phyloP scores from a whole-genome alignment of 1,140 invertebrate species.

The Ruditapes philippinarum region DNA sequence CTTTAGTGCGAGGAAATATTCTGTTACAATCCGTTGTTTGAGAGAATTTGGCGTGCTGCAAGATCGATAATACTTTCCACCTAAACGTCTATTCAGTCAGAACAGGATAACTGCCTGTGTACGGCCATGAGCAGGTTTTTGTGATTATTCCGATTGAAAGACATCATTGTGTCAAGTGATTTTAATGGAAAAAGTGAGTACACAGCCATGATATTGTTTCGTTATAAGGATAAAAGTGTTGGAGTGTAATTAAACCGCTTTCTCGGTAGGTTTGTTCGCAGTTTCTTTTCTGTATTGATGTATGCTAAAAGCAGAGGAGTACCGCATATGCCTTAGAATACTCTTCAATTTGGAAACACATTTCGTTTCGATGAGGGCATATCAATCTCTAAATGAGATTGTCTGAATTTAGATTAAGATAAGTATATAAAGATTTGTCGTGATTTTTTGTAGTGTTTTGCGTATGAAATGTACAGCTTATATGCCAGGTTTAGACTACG shows the following conservation, averaged over 20 bases:
- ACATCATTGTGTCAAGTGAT: constrained; percentile 48
- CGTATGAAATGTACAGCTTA: too few species aligned
- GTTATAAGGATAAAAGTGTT: not conserved
- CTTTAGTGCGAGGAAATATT: constrained; percentile 21
- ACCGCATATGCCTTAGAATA: not conserved
- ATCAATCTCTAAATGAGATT: not conserved
- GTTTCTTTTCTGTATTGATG: not conserved
- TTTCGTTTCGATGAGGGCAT: not conserved
- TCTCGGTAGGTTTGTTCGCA: not conserved
- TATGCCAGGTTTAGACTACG: too few species aligned
- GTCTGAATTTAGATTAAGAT: not conserved
- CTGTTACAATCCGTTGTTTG: constrained; percentile 36
- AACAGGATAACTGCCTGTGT: constrained; percentile 24
- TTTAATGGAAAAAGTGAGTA: constrained; percentile 15
- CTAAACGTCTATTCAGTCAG: constrained; percentile 43
- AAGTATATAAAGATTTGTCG: not conserved
- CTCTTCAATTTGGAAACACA: not conserved
- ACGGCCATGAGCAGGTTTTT: constrained; percentile 20
- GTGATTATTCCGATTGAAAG: constrained; percentile 7
- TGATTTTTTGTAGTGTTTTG: too few species aligned
- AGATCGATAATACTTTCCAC: constrained; percentile 45
- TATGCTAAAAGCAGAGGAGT: constrained; percentile 14
- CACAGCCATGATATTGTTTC: not conserved
- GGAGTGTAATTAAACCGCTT: constrained; percentile 22
- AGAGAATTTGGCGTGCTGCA: constrained; percentile 24